phyloP scores from a whole-genome alignment of 2,888 invertebrate species.

The Rhagonycha lutea region DNA sequence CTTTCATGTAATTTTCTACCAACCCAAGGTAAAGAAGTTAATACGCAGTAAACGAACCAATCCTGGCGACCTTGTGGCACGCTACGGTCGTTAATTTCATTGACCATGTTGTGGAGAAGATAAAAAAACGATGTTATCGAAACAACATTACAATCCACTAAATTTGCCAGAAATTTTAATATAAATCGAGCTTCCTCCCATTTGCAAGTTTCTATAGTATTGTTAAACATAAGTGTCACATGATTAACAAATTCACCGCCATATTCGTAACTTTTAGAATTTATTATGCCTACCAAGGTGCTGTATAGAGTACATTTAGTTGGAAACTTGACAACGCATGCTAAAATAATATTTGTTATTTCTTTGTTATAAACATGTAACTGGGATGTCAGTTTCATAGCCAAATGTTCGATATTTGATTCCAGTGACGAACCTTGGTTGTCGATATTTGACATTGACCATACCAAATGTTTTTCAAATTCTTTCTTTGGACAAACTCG shows the following conservation, averaged over 20 bases:
- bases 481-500: conserved; percentile 91
- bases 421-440: conserved; percentile 97
- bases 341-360: conserved; percentile 88
- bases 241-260: conserved; percentile 98
- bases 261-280: conserved; percentile 97
- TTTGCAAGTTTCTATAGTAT: conserved; percentile 83
- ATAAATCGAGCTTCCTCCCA: conserved; percentile 90
- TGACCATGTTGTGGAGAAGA: conserved; percentile 89
- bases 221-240: conserved; percentile 92
- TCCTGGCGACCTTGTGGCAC: conserved; percentile 86
- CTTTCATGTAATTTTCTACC: conserved; percentile 95
- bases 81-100: conserved; percentile 90
- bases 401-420: conserved; percentile 93
- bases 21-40: conserved; percentile 94
- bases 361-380: too few relatives aligned
- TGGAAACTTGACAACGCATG: conserved; percentile 94
- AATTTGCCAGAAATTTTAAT: conserved; percentile 90
- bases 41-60: conserved; percentile 86
- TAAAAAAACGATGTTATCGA: conserved; percentile 90
- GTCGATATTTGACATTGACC: conserved; percentile 90
- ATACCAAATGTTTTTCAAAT: conserved; percentile 93
- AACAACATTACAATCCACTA: conserved; percentile 96
- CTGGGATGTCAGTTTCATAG: too few relatives aligned
- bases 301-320: conserved; percentile 98
- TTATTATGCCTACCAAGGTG: conserved; percentile 95